Conservation (phyloP, 1,140 invertebrate genomes). For the Laupala kohalensis region DNA sequence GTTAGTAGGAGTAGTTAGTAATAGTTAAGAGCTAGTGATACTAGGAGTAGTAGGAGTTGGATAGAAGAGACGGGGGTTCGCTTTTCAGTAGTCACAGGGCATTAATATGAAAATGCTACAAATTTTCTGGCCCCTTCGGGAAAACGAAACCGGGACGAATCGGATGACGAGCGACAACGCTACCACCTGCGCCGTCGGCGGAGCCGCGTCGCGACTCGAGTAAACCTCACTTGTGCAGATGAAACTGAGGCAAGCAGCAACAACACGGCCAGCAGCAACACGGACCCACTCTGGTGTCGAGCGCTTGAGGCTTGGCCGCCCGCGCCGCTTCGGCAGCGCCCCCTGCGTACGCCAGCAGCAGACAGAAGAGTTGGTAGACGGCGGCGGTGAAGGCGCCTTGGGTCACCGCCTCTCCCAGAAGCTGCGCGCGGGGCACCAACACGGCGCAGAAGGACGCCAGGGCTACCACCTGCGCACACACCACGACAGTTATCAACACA, state of each 20-base stretch:
- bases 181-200: too few species aligned
- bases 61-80: background rate
- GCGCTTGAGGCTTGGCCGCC: slow-evolving; percentile 32
- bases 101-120: background rate
- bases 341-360: slow-evolving; percentile 43
- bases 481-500: too few species aligned
- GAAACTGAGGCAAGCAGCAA: slow-evolving; percentile 33
- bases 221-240: slow-evolving; percentile 38
- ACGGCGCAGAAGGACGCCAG: slow-evolving; percentile 37
- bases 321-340: slow-evolving; percentile 37
- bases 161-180: too few species aligned
- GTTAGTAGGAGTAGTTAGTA: too few species aligned
- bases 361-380: slow-evolving; percentile 44
- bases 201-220: too few species aligned
- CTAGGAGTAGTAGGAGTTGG: background rate
- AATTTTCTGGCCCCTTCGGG: too few species aligned
- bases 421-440: slow-evolving; percentile 40
- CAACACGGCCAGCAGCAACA: slow-evolving; percentile 51
- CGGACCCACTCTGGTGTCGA: slow-evolving; percentile 39
- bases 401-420: slow-evolving; percentile 45
- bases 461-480: slow-evolving; percentile 34
- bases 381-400: slow-evolving; percentile 45
- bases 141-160: too few species aligned
- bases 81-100: background rate
- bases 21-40: too few species aligned